Evolutionary conservation across 2,888 invertebrate species (phyloP).

Genomic region (Apamea epomidion): DNA sequence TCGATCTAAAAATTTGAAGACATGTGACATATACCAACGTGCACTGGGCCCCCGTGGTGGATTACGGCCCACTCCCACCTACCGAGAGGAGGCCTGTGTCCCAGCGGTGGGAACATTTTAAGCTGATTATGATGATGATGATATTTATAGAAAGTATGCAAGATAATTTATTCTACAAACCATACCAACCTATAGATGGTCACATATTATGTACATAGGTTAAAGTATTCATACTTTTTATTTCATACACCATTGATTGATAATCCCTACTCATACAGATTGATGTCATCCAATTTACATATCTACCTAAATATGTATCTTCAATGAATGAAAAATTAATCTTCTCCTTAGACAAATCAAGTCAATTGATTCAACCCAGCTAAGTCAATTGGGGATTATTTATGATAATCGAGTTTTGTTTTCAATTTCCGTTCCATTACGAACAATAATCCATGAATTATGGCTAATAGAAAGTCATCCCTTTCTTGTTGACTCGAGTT

Average conservation of each 20-base stretch:
- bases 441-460: conserved; percentile 77
- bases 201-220: too few relatives aligned
- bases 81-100: too few relatives aligned
- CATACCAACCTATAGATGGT: too few relatives aligned
- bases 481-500: conserved; percentile 63
- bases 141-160: not conserved
- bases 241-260: conserved; percentile 8
- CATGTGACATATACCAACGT: too few relatives aligned
- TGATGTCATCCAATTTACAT: conserved; percentile 17
- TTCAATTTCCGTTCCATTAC: conserved; percentile 83
- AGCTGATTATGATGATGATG: too few relatives aligned
- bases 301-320: conserved; percentile 33
- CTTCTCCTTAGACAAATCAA: conserved; percentile 70
- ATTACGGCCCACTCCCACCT: too few relatives aligned
- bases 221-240: conserved; percentile 6
- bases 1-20: too few relatives aligned
- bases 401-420: conserved; percentile 82
- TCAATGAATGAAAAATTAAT: conserved; percentile 58
- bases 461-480: conserved; percentile 74
- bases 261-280: conserved; percentile 14
- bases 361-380: conserved; percentile 73
- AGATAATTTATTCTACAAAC: not conserved
- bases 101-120: too few relatives aligned
- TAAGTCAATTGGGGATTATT: conserved; percentile 73
- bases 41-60: too few relatives aligned